These are phyloP conservation scores for honey bee (Apis mellifera) DNA, from an alignment of 1,140 invertebrate species.

Conservation along the genomic window DNA sequence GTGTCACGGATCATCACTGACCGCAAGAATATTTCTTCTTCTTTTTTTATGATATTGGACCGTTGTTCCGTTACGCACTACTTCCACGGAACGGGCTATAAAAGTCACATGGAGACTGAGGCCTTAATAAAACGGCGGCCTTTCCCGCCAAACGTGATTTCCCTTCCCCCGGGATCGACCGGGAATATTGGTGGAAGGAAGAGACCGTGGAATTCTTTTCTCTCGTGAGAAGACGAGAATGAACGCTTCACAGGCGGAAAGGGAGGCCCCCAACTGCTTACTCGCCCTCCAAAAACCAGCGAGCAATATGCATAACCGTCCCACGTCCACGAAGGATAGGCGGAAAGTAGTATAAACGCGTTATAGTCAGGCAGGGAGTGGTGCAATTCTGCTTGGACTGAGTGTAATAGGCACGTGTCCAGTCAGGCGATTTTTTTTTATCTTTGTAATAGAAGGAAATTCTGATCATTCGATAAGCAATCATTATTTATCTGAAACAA, in stretches of 20 bases:
- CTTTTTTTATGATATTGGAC: slow-evolving; percentile 51
- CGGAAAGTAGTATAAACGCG: too few relatives aligned
- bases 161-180: not conserved
- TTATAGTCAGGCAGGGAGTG: too few relatives aligned
- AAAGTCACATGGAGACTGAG: slow-evolving; percentile 46
- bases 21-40: slow-evolving; percentile 40
- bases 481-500: too few relatives aligned
- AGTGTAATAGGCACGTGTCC: too few relatives aligned
- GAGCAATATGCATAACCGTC: too few relatives aligned
- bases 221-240: slow-evolving; percentile 22
- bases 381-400: too few relatives aligned
- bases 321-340: too few relatives aligned
- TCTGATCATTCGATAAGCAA: too few relatives aligned
- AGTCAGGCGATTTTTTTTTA: too few relatives aligned
- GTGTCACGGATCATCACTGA: slow-evolving; percentile 48
- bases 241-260: slow-evolving; percentile 30
- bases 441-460: too few relatives aligned
- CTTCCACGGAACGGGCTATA: slow-evolving; percentile 34
- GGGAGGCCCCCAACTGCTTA: not conserved
- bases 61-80: slow-evolving; percentile 34
- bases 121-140: slow-evolving; percentile 58
- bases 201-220: slow-evolving; percentile 23
- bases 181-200: slow-evolving; percentile 48
- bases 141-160: slow-evolving; percentile 58
- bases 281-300: too few relatives aligned